phyloP scores from a whole-genome alignment of 2,797 vertebrate species.

The Emys orbicularis region DNA sequence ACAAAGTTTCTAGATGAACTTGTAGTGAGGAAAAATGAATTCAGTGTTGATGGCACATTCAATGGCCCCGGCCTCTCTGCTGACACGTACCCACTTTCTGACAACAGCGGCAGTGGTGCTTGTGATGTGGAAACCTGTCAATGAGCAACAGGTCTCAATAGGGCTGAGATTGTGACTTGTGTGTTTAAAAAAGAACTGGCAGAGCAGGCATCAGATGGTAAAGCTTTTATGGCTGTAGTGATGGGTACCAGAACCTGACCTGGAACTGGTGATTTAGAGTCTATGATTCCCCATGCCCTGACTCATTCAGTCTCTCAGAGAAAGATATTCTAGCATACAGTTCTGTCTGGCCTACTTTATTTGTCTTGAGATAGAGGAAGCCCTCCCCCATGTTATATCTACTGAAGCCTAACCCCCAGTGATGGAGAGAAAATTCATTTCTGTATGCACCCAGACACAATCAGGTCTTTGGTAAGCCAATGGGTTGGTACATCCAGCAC shows the following conservation, averaged over 20 bases:
- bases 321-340: not conserved
- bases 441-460: not conserved
- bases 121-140: constrained; percentile 44
- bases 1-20: not conserved
- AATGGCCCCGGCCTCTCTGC: constrained; percentile 51
- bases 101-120: constrained; percentile 42
- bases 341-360: not conserved
- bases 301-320: not conserved
- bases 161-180: constrained; percentile 52
- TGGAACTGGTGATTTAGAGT: constrained; percentile 14
- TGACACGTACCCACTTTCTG: constrained; percentile 61
- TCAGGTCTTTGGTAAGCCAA: not conserved
- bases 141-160: no score
- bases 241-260: constrained; percentile 45
- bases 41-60: constrained; percentile 55
- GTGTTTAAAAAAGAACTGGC: constrained; percentile 46
- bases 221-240: constrained; percentile 59
- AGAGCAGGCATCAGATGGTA: constrained; percentile 48
- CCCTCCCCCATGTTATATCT: not conserved
- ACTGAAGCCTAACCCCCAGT: not conserved
- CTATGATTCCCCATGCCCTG: not conserved
- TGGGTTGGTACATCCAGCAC: accelerated
- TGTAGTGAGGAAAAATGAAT: constrained; percentile 19
- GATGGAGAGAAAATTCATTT: not conserved
- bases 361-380: not conserved